Evolutionary conservation across 2,797 vertebrate genomes (phyloP).

Genomic region (Cercopithecus mitis): DNA sequence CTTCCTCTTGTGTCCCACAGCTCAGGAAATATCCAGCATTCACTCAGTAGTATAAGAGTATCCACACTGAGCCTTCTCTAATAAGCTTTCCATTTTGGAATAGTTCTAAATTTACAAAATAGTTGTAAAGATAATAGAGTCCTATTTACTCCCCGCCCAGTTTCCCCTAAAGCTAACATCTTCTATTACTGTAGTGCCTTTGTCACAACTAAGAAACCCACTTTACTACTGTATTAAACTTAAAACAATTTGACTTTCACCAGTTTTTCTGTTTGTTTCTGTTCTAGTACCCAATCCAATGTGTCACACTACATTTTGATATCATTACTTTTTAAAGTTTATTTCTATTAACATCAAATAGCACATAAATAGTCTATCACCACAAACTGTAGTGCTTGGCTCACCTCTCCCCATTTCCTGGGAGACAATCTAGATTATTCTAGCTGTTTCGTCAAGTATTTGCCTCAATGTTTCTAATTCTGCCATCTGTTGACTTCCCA

Average conservation of each 20-base stretch:
- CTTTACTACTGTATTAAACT: neutral
- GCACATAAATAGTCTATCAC: neutral
- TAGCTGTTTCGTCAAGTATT: neutral
- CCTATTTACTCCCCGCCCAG: neutral
- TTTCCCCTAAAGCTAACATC: neutral
- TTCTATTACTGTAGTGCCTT: neutral
- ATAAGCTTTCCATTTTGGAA: neutral
- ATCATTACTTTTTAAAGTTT: neutral
- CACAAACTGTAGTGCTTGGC: neutral
- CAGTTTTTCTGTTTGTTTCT: neutral
- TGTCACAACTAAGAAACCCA: neutral
- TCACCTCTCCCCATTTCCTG: neutral
- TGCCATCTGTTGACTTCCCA: neutral
- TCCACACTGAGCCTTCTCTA: neutral
- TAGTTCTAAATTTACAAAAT: neutral
- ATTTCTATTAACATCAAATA: neutral
- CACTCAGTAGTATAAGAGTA: neutral
- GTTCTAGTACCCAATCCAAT: neutral
- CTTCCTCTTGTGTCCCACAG: neutral
- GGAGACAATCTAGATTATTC: neutral
- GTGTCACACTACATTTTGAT: neutral
- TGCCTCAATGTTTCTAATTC: neutral
- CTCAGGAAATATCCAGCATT: neutral
- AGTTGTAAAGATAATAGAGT: neutral
- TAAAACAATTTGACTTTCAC: neutral